Conservation (phyloP, 2,888 invertebrate species). For the Philaethria dido region DNA sequence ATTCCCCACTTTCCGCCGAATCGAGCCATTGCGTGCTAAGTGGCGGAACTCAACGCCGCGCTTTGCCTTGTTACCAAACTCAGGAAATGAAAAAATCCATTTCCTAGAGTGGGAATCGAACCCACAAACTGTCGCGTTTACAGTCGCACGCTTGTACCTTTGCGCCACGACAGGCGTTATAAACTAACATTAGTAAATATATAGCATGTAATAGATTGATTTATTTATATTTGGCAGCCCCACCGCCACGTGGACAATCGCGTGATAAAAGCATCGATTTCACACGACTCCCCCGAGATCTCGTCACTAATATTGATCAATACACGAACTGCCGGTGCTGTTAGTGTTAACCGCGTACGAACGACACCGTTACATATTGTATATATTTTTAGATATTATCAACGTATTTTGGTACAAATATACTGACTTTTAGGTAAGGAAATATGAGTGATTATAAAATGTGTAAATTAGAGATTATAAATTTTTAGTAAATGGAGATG, state of each 20-base stretch:
- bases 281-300: slow-evolving; percentile 25
- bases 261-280: slow-evolving; percentile 28
- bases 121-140: too few relatives aligned
- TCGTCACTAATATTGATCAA: slow-evolving; percentile 24
- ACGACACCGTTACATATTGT: neutral
- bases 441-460: too few relatives aligned
- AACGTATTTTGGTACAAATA: neutral
- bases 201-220: slow-evolving; percentile 1
- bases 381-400: neutral
- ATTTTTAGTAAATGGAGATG: too few relatives aligned
- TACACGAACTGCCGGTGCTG: slow-evolving; percentile 2
- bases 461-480: too few relatives aligned
- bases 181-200: neutral
- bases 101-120: too few relatives aligned
- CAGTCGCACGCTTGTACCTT: too few relatives aligned
- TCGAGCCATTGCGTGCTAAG: too few relatives aligned
- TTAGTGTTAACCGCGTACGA: neutral
- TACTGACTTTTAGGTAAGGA: neutral
- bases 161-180: too few relatives aligned
- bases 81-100: too few relatives aligned
- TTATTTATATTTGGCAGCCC: slow-evolving; percentile 16
- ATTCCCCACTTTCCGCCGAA: too few relatives aligned
- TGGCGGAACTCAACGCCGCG: too few relatives aligned
- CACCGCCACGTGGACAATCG: slow-evolving; percentile 21
- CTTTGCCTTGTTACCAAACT: too few relatives aligned